Percentiles rank a stretch among this genome's conserved stretches.
Conservation (phyloP, 1,140 invertebrate genomes). For the Maniola jurtina region DNA sequence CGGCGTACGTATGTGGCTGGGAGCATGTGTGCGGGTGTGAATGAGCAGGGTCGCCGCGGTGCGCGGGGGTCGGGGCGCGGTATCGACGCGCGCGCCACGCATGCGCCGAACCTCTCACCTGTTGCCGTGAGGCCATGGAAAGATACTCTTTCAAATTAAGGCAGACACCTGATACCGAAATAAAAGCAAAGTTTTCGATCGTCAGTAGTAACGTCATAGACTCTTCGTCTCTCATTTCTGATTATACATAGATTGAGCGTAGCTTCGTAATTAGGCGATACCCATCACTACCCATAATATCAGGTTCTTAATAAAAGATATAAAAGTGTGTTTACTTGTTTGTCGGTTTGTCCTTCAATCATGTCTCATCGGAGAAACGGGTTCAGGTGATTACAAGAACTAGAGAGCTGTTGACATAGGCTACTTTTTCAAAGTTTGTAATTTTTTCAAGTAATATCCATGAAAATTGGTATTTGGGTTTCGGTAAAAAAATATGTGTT, state of each 20-base stretch:
- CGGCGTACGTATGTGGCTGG: conserved; percentile 25
- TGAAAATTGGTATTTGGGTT: too few relatives aligned
- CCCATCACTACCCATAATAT: too few relatives aligned
- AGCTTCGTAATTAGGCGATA: too few relatives aligned
- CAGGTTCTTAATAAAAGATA: too few relatives aligned
- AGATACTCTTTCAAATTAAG: conserved; percentile 74
- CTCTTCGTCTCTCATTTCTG: not conserved
- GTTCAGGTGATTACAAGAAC: too few relatives aligned
- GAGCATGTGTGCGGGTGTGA: conserved; percentile 56
- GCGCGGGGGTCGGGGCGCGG: conserved; percentile 50
- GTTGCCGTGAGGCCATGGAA: conserved; percentile 72
- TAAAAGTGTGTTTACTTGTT: too few relatives aligned
- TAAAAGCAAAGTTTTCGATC: conserved; percentile 43
- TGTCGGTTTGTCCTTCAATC: too few relatives aligned
- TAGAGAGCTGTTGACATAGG: too few relatives aligned
- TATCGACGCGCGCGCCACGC: conserved; percentile 71
- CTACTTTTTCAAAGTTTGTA: too few relatives aligned
- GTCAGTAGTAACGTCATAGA: conserved; percentile 21
- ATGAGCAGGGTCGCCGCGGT: conserved; percentile 54
- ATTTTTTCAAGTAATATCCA: too few relatives aligned
- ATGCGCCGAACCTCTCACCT: conserved; percentile 62
- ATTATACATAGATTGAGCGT: not conserved
- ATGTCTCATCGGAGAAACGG: too few relatives aligned
- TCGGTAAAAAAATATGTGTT: too few relatives aligned
- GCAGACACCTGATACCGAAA: conserved; percentile 69